Base-by-base conservation (phyloP, 2,113 vertebrate species). In the Otolemur garnettii region DNA sequence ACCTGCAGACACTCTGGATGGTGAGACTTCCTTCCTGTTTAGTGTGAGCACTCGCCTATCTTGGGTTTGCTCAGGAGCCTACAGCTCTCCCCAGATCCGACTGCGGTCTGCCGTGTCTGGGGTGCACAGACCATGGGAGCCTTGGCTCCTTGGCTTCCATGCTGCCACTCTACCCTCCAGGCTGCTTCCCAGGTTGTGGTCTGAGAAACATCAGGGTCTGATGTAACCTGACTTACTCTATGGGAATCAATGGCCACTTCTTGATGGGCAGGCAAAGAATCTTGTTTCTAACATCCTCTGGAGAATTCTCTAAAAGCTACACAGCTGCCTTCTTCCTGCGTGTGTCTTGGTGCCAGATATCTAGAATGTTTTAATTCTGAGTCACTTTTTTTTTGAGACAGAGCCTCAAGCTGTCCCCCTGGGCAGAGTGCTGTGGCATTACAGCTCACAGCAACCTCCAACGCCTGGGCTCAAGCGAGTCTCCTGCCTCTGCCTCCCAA, bases 101-200 rank as follows among this genome's bases (percentile, higher is more conserved):
- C 64, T 22, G 74, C 75, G 17, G 57, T n/a, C 79, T 62, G 80
- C 53, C 53, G 28, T 21, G 38, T 75, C 83, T 53, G 18, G 22
- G 10, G 78, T 26, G 35, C 33, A 30, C 4, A 26, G 62, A 1
- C 14, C 13, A 7, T 6, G 0, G 53, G 62, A 42, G 3, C 7
- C 33, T 75, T 10, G 2, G 42, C 55, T 91, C 38, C 92, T 33
- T 15, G 55, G 45, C 42, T 78, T 88, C 94, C 35, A 4, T 45
- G 87, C 83, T 0, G 0, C 69, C 72, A 5, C 42, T 12, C 42
- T 33, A 15, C 19, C 2, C 0, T 0, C 55, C 53, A 42, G 72
- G 53, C 72, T 45, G 17, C 57, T 12, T 7, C 38, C 28, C 3
- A 8, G 53, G 57, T 9, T 55, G n/a, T 87, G n/a, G 45, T 22